Evolutionary conservation across 1,140 invertebrate species (phyloP).

Genomic region (Apis dorsata): DNA sequence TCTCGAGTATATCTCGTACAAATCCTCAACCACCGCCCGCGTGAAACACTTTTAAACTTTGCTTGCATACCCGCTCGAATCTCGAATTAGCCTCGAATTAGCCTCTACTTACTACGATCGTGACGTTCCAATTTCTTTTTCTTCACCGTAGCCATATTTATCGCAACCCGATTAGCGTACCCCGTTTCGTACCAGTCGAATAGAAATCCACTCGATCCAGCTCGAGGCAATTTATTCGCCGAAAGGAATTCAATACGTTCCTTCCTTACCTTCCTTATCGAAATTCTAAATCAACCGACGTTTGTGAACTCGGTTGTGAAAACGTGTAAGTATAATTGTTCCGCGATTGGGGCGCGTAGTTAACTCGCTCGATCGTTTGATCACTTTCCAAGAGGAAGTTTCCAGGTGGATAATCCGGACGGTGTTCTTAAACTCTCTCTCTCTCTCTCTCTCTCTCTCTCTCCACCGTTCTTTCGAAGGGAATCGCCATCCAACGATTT

Average conservation of each 20-base stretch:
- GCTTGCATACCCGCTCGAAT: neutral
- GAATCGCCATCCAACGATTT: conserved; percentile 15
- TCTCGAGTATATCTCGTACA: no score
- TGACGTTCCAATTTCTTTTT: neutral
- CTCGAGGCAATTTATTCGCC: conserved; percentile 11
- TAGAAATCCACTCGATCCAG: neutral
- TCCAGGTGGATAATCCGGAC: conserved; percentile 22
- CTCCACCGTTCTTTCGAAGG: conserved; percentile 8
- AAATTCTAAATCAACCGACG: conserved; percentile 36
- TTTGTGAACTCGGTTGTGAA: conserved; percentile 7
- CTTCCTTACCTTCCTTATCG: conserved; percentile 13
- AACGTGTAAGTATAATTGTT: conserved; percentile 48
- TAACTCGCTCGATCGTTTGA: conserved; percentile 13
- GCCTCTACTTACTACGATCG: neutral
- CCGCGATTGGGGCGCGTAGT: neutral
- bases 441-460: no score
- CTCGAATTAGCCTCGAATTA: neutral
- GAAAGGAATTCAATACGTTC: conserved; percentile 44
- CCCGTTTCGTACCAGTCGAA: no score
- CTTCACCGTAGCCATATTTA: neutral
- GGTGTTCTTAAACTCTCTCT: conserved; percentile 23
- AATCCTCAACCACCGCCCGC: no score
- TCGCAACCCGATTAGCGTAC: neutral
- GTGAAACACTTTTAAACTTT: neutral
- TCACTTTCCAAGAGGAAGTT: neutral